Evolutionary conservation across 2,113 vertebrate species (phyloP).

Genomic region (Elgaria multicarinata): DNA sequence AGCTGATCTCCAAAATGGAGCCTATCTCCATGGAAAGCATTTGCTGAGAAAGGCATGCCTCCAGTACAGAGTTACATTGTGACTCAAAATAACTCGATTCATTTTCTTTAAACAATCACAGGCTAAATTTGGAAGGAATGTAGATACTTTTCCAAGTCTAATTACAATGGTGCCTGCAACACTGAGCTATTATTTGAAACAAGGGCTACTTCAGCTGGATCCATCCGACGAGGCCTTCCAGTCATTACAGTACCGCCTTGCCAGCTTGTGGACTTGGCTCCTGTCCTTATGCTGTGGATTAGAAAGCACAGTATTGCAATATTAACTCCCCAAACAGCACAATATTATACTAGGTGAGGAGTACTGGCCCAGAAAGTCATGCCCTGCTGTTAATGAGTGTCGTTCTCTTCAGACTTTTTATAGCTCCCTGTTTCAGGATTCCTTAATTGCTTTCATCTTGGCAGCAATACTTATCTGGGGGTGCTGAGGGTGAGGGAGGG

Average conservation of each 20-base stretch:
- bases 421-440: conserved; percentile 52
- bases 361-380: conserved; percentile 15
- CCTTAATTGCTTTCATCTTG: conserved; percentile 67
- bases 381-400: conserved; percentile 59
- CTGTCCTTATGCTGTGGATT: background rate
- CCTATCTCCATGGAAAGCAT: background rate
- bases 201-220: conserved; percentile 37
- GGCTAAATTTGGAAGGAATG: conserved; percentile 33
- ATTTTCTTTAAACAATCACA: conserved; percentile 3
- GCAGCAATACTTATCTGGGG: conserved; percentile 45
- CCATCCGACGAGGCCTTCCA: conserved; percentile 1
- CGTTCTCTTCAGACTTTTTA: conserved; percentile 56
- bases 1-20: background rate
- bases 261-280: background rate
- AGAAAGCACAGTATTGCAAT: accelerated
- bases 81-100: background rate
- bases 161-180: conserved; percentile 28
- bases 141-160: conserved; percentile 33
- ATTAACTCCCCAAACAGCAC: conserved; percentile 10
- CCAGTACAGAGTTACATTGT: background rate
- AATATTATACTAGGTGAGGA: background rate
- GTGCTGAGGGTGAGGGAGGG: conserved; percentile 52
- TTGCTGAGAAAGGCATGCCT: background rate
- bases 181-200: conserved; percentile 38
- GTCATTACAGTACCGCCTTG: conserved; percentile 37